These are phyloP conservation scores for Pelecanus crispus DNA, from an alignment of 2,113 vertebrate genomes.

Conservation along the genomic window DNA sequence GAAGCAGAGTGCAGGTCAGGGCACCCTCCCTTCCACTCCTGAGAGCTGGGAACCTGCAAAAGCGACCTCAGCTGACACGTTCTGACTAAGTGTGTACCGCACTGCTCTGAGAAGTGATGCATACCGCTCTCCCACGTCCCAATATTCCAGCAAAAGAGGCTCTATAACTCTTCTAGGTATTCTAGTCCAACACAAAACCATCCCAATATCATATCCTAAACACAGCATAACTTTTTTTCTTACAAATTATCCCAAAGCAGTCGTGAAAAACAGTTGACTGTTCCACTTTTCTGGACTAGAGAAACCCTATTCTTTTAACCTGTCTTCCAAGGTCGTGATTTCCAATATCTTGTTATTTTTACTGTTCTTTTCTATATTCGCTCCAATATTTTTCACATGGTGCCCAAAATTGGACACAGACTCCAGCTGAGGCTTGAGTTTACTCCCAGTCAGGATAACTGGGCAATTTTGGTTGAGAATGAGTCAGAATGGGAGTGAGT, in stretches of 20 bases:
- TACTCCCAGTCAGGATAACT: not conserved
- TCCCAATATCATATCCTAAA: not conserved
- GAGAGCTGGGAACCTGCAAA: not conserved
- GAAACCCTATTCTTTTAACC: not conserved
- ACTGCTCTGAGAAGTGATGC: not conserved
- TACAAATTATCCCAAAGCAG: not conserved
- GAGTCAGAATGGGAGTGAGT: not conserved
- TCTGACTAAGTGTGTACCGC: not conserved
- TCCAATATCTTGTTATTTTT: not conserved
- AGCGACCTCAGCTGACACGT: too few relatives aligned
- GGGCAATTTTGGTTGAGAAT: not conserved
- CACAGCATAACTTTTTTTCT: rapidly evolving
- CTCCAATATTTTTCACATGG: not conserved
- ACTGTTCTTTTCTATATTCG: not conserved
- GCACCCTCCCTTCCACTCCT: not conserved
- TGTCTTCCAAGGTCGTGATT: not conserved
- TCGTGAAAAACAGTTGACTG: not conserved
- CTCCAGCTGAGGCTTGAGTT: not conserved
- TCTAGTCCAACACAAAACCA: not conserved
- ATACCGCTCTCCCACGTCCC: rapidly evolving
- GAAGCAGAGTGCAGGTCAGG: not conserved
- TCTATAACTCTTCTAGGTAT: not conserved
- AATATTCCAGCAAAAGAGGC: not conserved
- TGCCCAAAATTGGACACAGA: not conserved
- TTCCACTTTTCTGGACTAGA: not conserved